phyloP scores from a whole-genome alignment of 2,797 vertebrate species.

The Brotogeris chrysoptera region DNA sequence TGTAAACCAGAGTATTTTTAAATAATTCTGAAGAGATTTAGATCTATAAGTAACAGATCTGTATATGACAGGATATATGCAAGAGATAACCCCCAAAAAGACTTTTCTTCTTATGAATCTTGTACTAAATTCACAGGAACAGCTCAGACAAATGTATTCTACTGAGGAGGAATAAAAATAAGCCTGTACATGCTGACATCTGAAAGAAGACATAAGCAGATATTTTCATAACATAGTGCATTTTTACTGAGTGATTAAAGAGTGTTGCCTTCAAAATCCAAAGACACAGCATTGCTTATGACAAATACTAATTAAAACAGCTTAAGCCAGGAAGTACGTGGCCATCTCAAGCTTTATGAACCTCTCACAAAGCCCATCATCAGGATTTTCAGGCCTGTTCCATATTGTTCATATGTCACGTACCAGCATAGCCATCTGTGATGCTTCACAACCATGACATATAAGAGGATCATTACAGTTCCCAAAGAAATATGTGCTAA shows the following conservation, averaged over 20 bases:
- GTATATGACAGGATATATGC: neutral
- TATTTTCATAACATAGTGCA: slow-evolving; percentile 15
- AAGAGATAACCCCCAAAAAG: slow-evolving; percentile 8
- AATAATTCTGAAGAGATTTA: slow-evolving; percentile 50
- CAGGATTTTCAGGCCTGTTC: neutral
- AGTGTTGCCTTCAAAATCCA: slow-evolving; percentile 9
- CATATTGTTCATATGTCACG: neutral
- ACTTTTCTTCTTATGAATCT: neutral
- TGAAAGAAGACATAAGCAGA: slow-evolving; percentile 34
- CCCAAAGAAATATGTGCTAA: neutral
- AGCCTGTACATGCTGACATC: neutral
- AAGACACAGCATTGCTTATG: neutral
- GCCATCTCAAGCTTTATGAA: neutral
- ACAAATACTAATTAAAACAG: neutral
- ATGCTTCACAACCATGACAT: neutral
- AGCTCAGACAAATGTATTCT: neutral
- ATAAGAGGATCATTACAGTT: neutral
- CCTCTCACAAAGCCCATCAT: neutral
- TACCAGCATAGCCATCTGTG: neutral
- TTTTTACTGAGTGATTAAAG: neutral
- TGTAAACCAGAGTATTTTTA: slow-evolving; percentile 12
- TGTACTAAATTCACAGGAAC: neutral
- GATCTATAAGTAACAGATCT: slow-evolving; percentile 25
- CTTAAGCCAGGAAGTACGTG: neutral
- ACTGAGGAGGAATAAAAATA: neutral